Conservation (phyloP, 2,888 invertebrate species). For the Athalia cordata region DNA sequence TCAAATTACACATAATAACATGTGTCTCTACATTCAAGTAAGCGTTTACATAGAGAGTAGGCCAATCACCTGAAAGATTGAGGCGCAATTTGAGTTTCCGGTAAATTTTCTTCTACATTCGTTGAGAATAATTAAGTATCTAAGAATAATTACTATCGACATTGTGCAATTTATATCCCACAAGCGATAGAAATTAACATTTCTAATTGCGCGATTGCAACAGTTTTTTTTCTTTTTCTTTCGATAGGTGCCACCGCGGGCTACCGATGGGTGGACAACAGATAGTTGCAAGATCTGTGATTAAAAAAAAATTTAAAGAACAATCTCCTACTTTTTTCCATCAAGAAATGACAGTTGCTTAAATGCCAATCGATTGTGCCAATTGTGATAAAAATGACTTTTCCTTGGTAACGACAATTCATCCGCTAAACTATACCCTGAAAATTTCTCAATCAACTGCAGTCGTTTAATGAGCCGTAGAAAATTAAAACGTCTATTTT, state of each 20-base stretch:
- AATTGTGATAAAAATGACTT: background rate
- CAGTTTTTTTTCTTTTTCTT: background rate
- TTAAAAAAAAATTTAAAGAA: background rate
- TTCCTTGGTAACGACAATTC: conserved; percentile 3
- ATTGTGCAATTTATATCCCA: background rate
- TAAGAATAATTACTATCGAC: conserved; percentile 6
- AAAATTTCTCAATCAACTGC: background rate
- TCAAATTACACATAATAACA: conserved; percentile 18
- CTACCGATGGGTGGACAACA: background rate
- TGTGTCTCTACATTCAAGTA: background rate
- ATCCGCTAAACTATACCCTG: background rate
- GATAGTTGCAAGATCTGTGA: conserved; percentile 1
- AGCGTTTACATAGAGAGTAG: background rate
- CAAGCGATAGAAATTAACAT: conserved; percentile 17
- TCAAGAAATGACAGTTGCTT: background rate
- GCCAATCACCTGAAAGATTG: background rate
- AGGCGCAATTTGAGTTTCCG: background rate
- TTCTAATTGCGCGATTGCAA: conserved; percentile 16
- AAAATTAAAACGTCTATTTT: background rate
- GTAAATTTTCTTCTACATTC: background rate
- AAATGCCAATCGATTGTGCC: background rate
- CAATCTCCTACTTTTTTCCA: background rate
- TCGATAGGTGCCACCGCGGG: background rate
- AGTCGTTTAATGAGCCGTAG: background rate
- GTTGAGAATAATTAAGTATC: background rate